Evolutionary conservation across 2,888 invertebrate genomes (phyloP).

Genomic region (Trachelus tabidus): DNA sequence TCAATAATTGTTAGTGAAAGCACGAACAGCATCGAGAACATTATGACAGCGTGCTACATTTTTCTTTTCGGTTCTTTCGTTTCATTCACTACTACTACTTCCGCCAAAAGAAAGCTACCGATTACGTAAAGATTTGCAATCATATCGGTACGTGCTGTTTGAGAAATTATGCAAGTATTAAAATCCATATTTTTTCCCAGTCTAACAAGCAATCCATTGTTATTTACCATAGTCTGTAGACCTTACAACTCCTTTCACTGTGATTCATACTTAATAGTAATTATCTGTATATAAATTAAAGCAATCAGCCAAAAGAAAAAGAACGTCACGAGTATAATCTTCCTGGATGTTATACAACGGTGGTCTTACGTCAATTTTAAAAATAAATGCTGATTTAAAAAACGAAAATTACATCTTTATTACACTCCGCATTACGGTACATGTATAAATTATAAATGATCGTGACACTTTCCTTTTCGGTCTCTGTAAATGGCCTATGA

Average conservation of each 20-base stretch:
- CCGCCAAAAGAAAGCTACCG: not conserved
- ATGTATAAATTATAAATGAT: not conserved
- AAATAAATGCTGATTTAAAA: not conserved
- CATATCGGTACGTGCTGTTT: not conserved
- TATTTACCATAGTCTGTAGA: not conserved
- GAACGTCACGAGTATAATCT: too few species aligned
- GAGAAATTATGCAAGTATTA: not conserved
- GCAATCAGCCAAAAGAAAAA: too few species aligned
- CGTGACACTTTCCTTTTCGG: constrained; percentile 2
- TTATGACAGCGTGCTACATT: not conserved
- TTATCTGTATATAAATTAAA: too few species aligned
- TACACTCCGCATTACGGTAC: not conserved
- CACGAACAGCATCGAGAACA: not conserved
- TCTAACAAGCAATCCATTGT: not conserved
- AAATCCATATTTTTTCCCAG: not conserved
- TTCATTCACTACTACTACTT: not conserved
- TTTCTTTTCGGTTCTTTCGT: not conserved
- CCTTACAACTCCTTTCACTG: not conserved
- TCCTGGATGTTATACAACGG: too few species aligned
- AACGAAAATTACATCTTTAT: not conserved
- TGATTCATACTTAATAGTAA: too few species aligned
- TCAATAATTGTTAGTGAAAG: not conserved
- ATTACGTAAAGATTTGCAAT: not conserved
- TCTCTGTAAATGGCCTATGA: not conserved
- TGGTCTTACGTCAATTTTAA: not conserved